Percentiles rank a stretch among this genome's conserved stretches.
Evolutionary conservation across 2,113 vertebrate species (phyloP).

Genomic region (Ciconia stormi): DNA sequence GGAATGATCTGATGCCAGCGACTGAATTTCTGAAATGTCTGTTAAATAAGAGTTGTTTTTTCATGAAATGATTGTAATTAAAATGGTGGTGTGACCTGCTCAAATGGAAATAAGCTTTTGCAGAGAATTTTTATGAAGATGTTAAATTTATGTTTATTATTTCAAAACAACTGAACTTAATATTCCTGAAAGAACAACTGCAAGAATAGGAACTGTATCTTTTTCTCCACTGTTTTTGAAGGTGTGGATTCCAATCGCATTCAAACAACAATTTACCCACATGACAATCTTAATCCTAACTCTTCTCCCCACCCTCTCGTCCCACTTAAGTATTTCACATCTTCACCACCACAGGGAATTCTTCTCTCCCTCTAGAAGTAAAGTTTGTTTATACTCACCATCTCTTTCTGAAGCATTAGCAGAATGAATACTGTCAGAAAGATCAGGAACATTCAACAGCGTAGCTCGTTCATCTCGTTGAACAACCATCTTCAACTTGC

Average conservation of each 20-base stretch:
- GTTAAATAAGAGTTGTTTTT: conserved; percentile 71
- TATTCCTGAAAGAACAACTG: not conserved
- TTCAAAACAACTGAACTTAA: not conserved
- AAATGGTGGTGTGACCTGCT: conserved; percentile 40
- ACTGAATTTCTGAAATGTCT: conserved; percentile 99
- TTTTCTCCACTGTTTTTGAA: not conserved
- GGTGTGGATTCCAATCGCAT: not conserved
- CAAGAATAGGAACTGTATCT: not conserved
- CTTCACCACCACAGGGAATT: not conserved
- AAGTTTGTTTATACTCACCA: conserved; percentile 76
- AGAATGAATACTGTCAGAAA: conserved; percentile 97
- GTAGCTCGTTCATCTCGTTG: conserved; percentile 96
- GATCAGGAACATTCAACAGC: conserved; percentile 93
- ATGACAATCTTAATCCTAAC: not conserved
- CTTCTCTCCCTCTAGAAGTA: not conserved
- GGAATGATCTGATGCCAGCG: conserved; percentile 97
- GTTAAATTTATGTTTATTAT: conserved; percentile 1
- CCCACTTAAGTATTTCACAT: not conserved
- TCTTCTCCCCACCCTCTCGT: not conserved
- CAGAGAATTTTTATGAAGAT: conserved; percentile 25
- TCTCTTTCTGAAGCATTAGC: conserved; percentile 97
- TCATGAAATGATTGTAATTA: conserved; percentile 52
- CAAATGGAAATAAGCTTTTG: conserved; percentile 47
- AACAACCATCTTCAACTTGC: conserved; percentile 99
- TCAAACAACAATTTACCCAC: not conserved